Evolutionary conservation across 2,113 vertebrate genomes (phyloP), one percentile per base, ranked within the genome.

Genomic region (Vimba vimba): DNA sequence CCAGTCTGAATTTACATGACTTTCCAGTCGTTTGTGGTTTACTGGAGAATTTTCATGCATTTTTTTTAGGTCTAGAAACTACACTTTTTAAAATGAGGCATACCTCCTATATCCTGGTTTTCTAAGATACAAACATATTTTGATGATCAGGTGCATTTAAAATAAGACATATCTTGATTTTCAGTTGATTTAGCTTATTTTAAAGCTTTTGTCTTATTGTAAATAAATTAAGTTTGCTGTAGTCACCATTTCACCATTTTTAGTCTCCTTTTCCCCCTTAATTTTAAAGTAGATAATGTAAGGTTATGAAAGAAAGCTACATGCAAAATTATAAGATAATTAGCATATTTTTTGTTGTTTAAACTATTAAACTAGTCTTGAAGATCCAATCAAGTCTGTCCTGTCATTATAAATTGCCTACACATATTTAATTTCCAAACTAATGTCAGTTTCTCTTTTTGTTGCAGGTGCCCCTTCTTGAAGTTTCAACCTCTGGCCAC

Each of bases 391-490:
- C 30, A 8, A 36, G 55, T 57, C 55, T 57, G 6, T 57, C 55
- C 19, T 68, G 64, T 36, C 39, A 17, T 74, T 25, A 74, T 47
- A 11, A 74, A 50, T 33, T 0, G 39, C 23, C 21, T 77, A 55
- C 12, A 47, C 25, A 30, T 1, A 27, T 60, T 59, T 86, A 21
- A 76, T 52, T 43, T 82, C 30, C 55, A 50, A 71, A 39, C 10
- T 82, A 36, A 62, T 43, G 10, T 8, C 68, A 43, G 9, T 52
- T 23, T 33, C 10, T 64, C 4, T 80, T 84, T 74, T 79, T 33
- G 17, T 82, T 83, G n/a, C 85, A 90, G 89, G 85, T 87, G 75
- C 33, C 73, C 71, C n/a, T 68, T 78, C 36, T 52, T 11, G 13
- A 86, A 27, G 47, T 45, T 10, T 76, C n/a, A 21, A 55, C 39